Conservation (phyloP, 2,888 invertebrate species). For the Masnerella sp. region DNA sequence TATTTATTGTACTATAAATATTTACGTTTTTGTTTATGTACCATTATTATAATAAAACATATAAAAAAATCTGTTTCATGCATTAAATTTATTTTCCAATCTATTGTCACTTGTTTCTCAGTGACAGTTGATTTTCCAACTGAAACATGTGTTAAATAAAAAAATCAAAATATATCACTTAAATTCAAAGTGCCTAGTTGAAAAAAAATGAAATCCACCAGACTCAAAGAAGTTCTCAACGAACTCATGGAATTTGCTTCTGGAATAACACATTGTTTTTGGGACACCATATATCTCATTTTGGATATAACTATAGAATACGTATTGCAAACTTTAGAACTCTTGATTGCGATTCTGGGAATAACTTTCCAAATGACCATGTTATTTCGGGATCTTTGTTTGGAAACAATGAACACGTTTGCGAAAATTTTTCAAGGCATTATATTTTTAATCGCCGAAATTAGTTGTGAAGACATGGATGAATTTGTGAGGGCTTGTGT, state of each 20-base stretch:
- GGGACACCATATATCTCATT: conserved; percentile 69
- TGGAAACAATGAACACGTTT: conserved; percentile 71
- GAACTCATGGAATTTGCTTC: conserved; percentile 63
- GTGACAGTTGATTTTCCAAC: too few relatives aligned
- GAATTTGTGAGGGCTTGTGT: conserved; percentile 70
- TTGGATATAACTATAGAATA: conserved; percentile 69
- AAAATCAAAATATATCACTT: too few relatives aligned
- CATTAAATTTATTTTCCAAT: too few relatives aligned
- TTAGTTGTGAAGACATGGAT: conserved; percentile 71
- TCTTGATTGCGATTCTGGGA: conserved; percentile 67
- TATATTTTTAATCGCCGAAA: conserved; percentile 65
- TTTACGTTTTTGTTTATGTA: too few relatives aligned
- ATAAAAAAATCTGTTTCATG: too few relatives aligned
- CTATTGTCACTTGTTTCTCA: too few relatives aligned
- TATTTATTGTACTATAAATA: too few relatives aligned
- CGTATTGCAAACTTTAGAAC: conserved; percentile 66
- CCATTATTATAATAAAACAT: too few relatives aligned
- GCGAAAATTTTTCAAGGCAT: conserved; percentile 68
- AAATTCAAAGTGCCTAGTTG: conserved; percentile 9
- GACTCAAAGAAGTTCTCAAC: conserved; percentile 62
- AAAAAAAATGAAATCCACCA: conserved; percentile 58
- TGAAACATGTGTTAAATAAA: too few relatives aligned
- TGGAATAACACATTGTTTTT: conserved; percentile 65
- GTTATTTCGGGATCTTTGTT: conserved; percentile 67
- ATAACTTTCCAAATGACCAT: conserved; percentile 69